Evolutionary conservation across 1,140 invertebrate species (phyloP), one percentile per base, ranked within the genome.

Genomic region (Drosophila kepulauana): DNA sequence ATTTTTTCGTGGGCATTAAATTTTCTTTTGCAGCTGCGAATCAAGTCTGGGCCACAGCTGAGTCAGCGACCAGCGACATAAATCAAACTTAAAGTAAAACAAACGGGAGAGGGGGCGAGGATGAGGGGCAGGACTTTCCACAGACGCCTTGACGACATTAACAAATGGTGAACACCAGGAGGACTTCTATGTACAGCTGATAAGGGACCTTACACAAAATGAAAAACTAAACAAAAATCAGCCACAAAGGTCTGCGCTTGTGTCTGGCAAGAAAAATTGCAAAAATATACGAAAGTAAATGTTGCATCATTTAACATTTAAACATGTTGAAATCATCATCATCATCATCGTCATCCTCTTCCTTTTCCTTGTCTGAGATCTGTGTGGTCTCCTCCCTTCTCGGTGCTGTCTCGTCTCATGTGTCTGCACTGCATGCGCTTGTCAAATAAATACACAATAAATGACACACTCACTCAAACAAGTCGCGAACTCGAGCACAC

Each of bases 371-470:
- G 10, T 54, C 20, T 43, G 33, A 8, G 15, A 5, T 15, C 38
- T 5, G 15, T 28, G 11, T 11, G 8, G 43, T 13, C 15, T 16
- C 13, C 41, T 3, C 28, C 13, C 15, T 25, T 3, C 35, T 10
- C 35, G 6, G 16, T 25, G 48, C 52, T 52, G 54, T 67, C 71
- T 30, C 64, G 46, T 67, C 71, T 30, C 64, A 48, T 51, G 38
- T 68, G 57, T 74, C 71, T 61, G 71, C 71, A 25, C 51, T 63
- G 66, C 74, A 70, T 76, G 68, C 68, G 63, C 75, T 69, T 79
- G 78, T 79, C 78, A 79, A 79, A 79, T 79, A 79, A 79, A 79
- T 79, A 79, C 74, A 77, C 78, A 79, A 79, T 79, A 72, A 73
- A 79, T 73, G 68, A 72, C 78, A 79, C 69, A 67, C 74, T 79